phyloP scores from a whole-genome alignment of 2,113 vertebrate genomes.

The Otolemur garnettii region DNA sequence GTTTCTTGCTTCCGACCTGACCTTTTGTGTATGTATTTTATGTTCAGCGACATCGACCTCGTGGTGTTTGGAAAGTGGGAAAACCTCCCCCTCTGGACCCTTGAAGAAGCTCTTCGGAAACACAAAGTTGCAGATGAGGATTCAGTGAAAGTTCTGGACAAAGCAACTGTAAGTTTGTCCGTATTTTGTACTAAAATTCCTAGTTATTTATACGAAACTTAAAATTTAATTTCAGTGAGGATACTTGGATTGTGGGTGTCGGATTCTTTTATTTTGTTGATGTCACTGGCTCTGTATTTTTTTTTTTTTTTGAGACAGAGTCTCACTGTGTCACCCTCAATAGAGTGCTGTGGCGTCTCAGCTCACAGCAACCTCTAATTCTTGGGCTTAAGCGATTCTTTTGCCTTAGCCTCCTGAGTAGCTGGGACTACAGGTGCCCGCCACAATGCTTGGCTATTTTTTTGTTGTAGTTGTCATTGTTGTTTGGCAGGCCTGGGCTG shows the following conservation, averaged over 20 bases:
- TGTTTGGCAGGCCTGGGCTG: too few relatives aligned
- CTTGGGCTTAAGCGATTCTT: too few relatives aligned
- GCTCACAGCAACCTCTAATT: too few relatives aligned
- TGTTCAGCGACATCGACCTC: constrained; percentile 96
- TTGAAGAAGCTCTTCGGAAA: constrained; percentile 97
- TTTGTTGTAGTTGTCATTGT: too few relatives aligned
- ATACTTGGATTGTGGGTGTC: not conserved
- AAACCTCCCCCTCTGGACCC: constrained; percentile 96
- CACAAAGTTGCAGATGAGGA: constrained; percentile 96
- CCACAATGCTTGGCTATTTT: too few relatives aligned
- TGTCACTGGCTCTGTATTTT: not conserved
- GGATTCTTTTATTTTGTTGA: not conserved
- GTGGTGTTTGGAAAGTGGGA: constrained; percentile 99
- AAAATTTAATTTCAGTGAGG: not conserved
- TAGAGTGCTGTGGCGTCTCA: too few relatives aligned
- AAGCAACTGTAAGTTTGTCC: constrained; percentile 94
- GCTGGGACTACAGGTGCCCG: too few relatives aligned
- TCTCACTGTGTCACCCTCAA: too few relatives aligned
- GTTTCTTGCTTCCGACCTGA: not conserved
- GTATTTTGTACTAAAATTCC: not conserved
- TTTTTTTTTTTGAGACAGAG: not conserved
- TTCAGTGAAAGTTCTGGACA: constrained; percentile 98
- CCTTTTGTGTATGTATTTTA: not conserved
- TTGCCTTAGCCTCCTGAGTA: too few relatives aligned
- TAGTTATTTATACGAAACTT: not conserved